These are phyloP conservation scores for Thereva unica DNA, from an alignment of 2,888 invertebrate genomes.

Conservation along the genomic window DNA sequence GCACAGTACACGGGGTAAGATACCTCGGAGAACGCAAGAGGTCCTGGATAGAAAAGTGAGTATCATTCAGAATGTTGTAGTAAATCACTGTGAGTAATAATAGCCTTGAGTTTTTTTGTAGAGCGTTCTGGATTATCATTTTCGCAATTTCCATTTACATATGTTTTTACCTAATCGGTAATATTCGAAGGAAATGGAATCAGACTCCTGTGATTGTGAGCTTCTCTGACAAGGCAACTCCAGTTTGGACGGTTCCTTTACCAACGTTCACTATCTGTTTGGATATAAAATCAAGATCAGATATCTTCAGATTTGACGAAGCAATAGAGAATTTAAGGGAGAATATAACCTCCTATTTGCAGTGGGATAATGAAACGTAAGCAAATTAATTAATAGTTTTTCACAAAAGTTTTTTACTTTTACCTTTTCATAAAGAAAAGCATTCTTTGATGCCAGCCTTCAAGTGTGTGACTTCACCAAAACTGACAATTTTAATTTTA, in stretches of 20 bases:
- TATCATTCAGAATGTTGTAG: not conserved
- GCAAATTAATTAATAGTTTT: not conserved
- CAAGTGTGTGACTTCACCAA: conserved; percentile 22
- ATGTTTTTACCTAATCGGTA: conserved; percentile 63
- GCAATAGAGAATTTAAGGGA: not conserved
- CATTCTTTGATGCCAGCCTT: conserved; percentile 5
- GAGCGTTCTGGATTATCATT: conserved; percentile 62
- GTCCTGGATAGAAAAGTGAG: conserved; percentile 32
- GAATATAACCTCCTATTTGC: too few relatives aligned
- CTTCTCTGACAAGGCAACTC: conserved; percentile 71
- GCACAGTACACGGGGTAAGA: conserved; percentile 63
- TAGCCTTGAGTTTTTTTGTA: not conserved
- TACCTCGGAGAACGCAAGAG: conserved; percentile 59
- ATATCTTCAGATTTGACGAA: conserved; percentile 22
- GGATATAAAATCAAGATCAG: conserved; percentile 49
- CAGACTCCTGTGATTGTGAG: conserved; percentile 72
- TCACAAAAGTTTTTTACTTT: not conserved
- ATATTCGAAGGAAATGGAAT: conserved; percentile 70
- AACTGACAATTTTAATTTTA: conserved; percentile 11
- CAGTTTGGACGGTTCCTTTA: conserved; percentile 55
- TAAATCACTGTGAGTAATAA: too few relatives aligned
- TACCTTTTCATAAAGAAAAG: conserved; percentile 7
- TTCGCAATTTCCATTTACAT: conserved; percentile 64
- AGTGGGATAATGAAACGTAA: too few relatives aligned
- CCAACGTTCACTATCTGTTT: conserved; percentile 55